phyloP scores from a whole-genome alignment of 2,113 vertebrate genomes.

The Marcusenius ussheri region DNA sequence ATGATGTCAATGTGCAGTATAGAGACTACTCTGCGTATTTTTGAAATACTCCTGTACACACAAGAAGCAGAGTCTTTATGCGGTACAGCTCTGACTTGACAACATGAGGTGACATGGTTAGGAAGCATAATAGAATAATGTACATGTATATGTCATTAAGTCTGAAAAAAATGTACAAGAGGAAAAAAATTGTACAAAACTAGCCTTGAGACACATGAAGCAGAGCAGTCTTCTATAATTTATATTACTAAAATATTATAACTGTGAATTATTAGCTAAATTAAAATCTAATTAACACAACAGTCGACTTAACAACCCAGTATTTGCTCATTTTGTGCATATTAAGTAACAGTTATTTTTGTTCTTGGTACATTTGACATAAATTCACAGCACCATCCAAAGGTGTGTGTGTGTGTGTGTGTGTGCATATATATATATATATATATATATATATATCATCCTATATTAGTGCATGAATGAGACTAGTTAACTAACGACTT shows the following conservation, averaged over 20 bases:
- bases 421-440: too few relatives aligned
- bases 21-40: too few relatives aligned
- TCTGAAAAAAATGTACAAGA: too few relatives aligned
- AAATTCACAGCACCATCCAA: background rate
- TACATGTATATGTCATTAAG: too few relatives aligned
- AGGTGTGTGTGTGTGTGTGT: background rate
- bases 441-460: background rate
- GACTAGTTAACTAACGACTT: background rate
- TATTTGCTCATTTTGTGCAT: background rate
- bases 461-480: background rate
- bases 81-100: too few relatives aligned
- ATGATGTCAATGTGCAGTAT: too few relatives aligned
- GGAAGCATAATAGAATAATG: too few relatives aligned
- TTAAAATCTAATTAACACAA: background rate
- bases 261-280: background rate
- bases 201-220: too few relatives aligned
- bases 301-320: background rate
- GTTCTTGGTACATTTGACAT: background rate
- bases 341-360: background rate
- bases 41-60: too few relatives aligned
- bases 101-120: too few relatives aligned
- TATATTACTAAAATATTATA: background rate
- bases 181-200: too few relatives aligned
- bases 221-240: background rate
- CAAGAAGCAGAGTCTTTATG: too few relatives aligned